Conservation (phyloP, 2,797 vertebrate genomes). For the Hydrolagus colliei region DNA sequence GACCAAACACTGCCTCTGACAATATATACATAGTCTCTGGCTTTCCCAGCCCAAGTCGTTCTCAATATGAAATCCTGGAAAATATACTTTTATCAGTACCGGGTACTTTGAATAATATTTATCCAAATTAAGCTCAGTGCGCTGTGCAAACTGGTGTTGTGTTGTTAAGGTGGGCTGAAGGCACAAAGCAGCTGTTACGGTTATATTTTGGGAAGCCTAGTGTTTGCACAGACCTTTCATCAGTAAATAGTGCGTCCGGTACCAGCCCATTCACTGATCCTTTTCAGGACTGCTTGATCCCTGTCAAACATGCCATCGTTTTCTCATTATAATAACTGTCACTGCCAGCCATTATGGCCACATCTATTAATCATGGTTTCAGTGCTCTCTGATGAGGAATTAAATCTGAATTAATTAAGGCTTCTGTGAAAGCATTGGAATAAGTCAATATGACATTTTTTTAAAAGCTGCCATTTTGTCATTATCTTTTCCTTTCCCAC, state of each 20-base stretch:
- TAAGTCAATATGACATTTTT: slow-evolving; percentile 7
- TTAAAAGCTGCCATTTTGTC: neutral
- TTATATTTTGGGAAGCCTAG: slow-evolving; percentile 41
- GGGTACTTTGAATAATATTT: slow-evolving; percentile 83
- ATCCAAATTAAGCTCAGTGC: slow-evolving; percentile 80
- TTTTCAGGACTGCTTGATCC: slow-evolving; percentile 48
- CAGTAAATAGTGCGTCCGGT: slow-evolving; percentile 54
- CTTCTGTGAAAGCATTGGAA: slow-evolving; percentile 38
- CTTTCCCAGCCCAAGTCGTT: neutral
- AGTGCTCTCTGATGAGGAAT: slow-evolving; percentile 34
- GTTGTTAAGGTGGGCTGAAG: slow-evolving; percentile 53
- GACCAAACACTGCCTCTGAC: neutral
- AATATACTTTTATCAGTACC: slow-evolving; percentile 60
- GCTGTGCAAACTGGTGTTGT: slow-evolving; percentile 57
- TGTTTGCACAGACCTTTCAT: slow-evolving; percentile 58
- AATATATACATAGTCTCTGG: neutral
- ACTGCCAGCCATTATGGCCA: slow-evolving; percentile 46
- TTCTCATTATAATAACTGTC: slow-evolving; percentile 40
- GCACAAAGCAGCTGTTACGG: slow-evolving; percentile 54
- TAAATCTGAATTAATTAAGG: slow-evolving; percentile 38
- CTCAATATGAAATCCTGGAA: slow-evolving; percentile 47
- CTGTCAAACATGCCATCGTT: slow-evolving; percentile 47
- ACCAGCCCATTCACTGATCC: slow-evolving; percentile 42
- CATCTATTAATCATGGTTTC: slow-evolving; percentile 43
- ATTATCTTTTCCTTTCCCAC: neutral